A percentile compares a stretch with the other conserved stretches of the same genome.
phyloP scores from a whole-genome alignment of 2,888 invertebrate genomes.

The Euzophera pinguis region DNA sequence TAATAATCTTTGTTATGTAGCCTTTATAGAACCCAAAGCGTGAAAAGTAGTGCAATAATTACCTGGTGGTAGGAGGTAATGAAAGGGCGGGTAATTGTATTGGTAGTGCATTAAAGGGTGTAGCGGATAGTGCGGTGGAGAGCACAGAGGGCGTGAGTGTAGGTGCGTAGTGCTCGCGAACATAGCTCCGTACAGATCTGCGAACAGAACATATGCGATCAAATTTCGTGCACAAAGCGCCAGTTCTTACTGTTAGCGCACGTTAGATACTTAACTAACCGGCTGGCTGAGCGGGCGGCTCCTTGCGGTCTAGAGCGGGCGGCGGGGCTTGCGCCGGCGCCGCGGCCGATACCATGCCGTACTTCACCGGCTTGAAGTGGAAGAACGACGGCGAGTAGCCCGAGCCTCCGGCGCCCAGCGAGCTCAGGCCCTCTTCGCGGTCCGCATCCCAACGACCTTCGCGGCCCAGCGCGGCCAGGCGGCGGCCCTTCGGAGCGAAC shows the following conservation, averaged over 20 bases:
- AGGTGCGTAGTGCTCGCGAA: slow-evolving; percentile 66
- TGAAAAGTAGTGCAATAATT: slow-evolving; percentile 32
- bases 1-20: too few species aligned
- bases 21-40: not conserved
- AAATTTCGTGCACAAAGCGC: slow-evolving; percentile 63
- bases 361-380: slow-evolving; percentile 94
- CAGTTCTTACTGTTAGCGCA: slow-evolving; percentile 71
- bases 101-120: slow-evolving; percentile 74
- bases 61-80: slow-evolving; percentile 74
- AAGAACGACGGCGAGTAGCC: slow-evolving; percentile 95
- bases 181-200: slow-evolving; percentile 71
- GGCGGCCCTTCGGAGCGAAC: slow-evolving; percentile 96
- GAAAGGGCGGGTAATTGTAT: slow-evolving; percentile 71
- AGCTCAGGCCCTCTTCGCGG: slow-evolving; percentile 90
- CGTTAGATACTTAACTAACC: slow-evolving; percentile 79
- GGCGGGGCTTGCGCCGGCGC: slow-evolving; percentile 57
- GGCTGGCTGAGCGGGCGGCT: slow-evolving; percentile 76
- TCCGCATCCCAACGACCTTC: slow-evolving; percentile 91
- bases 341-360: slow-evolving; percentile 83
- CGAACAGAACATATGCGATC: slow-evolving; percentile 62
- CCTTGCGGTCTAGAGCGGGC: slow-evolving; percentile 75
- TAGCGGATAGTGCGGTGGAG: slow-evolving; percentile 74
- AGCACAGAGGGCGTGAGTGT: slow-evolving; percentile 71
- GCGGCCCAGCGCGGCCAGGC: slow-evolving; percentile 94
- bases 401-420: slow-evolving; percentile 86